Conservation (phyloP, 2,797 vertebrate genomes). For the Lepus townsendii region DNA sequence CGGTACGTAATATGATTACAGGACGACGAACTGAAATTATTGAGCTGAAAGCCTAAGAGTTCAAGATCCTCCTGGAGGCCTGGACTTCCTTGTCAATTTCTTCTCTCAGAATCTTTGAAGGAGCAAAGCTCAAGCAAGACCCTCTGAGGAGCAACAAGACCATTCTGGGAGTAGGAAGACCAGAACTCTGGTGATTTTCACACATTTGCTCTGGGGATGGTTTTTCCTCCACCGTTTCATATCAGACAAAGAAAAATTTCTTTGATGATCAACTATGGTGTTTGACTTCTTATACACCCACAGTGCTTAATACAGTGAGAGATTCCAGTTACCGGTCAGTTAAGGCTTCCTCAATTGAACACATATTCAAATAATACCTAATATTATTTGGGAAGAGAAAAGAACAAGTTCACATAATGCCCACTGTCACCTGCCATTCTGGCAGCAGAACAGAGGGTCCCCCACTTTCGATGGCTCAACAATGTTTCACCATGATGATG, state of each 20-base stretch:
- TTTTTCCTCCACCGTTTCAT: slow-evolving; percentile 12
- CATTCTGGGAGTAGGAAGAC: not conserved
- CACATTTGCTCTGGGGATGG: not conserved
- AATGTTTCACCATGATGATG: no score
- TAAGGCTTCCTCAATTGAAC: not conserved
- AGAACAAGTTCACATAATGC: not conserved
- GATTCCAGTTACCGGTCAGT: not conserved
- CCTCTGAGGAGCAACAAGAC: not conserved
- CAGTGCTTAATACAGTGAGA: not conserved
- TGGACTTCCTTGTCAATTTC: not conserved
- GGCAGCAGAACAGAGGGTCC: no score
- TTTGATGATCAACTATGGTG: not conserved
- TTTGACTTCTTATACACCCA: not conserved
- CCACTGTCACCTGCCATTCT: not conserved
- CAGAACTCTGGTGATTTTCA: not conserved
- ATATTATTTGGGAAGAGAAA: not conserved
- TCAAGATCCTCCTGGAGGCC: not conserved
- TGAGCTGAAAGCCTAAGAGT: not conserved
- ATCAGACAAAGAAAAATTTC: not conserved
- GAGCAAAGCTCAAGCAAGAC: not conserved
- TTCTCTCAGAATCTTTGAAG: slow-evolving; percentile 7
- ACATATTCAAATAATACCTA: not conserved
- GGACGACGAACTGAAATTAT: not conserved
- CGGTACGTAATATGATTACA: not conserved
- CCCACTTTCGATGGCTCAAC: no score